Conservation (phyloP, 2,888 invertebrate species). For the Pocota personata region DNA sequence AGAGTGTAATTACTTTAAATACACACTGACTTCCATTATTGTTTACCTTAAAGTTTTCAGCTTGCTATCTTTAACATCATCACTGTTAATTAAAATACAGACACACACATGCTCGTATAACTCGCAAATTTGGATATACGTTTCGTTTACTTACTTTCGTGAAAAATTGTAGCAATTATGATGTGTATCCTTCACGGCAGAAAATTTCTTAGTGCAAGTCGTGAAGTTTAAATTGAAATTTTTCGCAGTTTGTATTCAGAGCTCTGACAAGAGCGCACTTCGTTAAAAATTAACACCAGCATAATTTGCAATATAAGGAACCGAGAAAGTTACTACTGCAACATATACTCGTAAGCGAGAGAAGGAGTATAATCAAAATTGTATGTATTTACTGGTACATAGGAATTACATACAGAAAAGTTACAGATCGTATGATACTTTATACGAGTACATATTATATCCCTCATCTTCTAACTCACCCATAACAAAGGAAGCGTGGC, state of each 20-base stretch:
- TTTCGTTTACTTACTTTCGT: background rate
- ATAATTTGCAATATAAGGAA: background rate
- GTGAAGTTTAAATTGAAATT: conserved; percentile 32
- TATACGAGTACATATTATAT: no score
- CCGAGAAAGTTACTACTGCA: background rate
- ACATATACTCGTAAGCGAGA: no score
- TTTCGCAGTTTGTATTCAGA: background rate
- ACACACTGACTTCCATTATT: background rate
- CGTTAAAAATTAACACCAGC: background rate
- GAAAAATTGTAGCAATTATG: background rate
- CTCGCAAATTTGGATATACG: background rate
- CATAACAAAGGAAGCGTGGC: no score
- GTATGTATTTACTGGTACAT: no score
- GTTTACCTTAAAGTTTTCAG: background rate
- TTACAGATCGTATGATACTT: no score
- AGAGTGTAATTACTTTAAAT: background rate
- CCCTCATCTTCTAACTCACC: no score
- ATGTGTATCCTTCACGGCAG: background rate
- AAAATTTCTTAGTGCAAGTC: background rate
- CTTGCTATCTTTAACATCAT: background rate
- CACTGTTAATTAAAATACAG: conserved; percentile 27
- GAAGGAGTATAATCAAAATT: no score
- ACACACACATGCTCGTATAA: background rate
- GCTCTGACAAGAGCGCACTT: background rate
- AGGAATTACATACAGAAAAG: no score